phyloP scores from a whole-genome alignment of 2,797 vertebrate species.

The Notamacropus eugenii region DNA sequence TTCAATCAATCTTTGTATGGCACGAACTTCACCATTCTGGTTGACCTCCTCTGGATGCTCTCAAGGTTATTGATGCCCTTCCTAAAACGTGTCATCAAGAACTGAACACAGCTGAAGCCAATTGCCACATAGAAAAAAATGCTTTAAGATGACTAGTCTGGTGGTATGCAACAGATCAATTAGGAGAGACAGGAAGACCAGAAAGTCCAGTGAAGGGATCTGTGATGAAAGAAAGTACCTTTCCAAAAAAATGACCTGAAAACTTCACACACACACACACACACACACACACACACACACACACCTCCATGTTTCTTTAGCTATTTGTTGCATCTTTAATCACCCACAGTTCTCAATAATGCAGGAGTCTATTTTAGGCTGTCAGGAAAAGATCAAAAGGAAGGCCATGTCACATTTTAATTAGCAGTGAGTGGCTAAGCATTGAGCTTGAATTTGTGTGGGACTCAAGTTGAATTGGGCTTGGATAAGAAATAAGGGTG shows the following conservation, averaged over 20 bases:
- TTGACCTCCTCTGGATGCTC: not conserved
- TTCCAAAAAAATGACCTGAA: not conserved
- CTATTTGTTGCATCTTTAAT: not conserved
- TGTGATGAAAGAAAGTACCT: not conserved
- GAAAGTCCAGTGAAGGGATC: not conserved
- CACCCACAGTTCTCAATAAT: not conserved
- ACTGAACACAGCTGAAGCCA: not conserved
- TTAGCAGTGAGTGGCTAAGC: conserved; percentile 29
- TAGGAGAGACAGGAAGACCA: not conserved
- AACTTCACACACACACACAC: not conserved
- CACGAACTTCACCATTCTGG: not conserved
- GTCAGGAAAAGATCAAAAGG: not conserved
- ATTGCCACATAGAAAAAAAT: not conserved
- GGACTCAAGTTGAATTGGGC: not conserved
- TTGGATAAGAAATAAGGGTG: not conserved
- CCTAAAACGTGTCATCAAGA: not conserved
- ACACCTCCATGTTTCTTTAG: not conserved
- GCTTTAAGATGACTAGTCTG: not conserved
- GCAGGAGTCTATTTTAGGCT: not conserved
- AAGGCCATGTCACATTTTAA: conserved; percentile 28
- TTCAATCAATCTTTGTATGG: not conserved
- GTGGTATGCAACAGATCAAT: not conserved
- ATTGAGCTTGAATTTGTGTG: not conserved
- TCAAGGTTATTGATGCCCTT: not conserved
- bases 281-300: too few species aligned